Evolutionary conservation across 1,140 invertebrate genomes (phyloP), one percentile per base, ranked within the genome.

Genomic region (Leguminivora glycinivorella): DNA sequence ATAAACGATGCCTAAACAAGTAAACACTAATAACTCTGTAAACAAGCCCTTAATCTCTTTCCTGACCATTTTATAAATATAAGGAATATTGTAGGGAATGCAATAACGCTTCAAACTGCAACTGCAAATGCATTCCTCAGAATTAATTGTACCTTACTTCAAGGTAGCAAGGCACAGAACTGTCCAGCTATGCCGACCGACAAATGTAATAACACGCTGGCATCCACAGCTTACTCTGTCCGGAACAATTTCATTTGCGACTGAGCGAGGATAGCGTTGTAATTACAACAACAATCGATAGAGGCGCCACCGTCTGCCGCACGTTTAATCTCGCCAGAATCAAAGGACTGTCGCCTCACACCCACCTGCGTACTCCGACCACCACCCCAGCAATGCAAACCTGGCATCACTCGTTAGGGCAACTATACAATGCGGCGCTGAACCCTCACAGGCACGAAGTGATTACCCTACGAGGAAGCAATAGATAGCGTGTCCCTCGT

Each of bases 281-380:
- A 91, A 91, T 91, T 91, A 91, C 85, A 88, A 90, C 89, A 91
- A 91, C 89, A 91, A 91, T 91, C 87, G 89, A 91, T 91, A 88
- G 87, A 88, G 85, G 88, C 87, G 89, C 89, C 88, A 90, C 89
- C 89, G 89, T 91, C 87, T 91, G 89, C 89, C 85, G 87, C 89
- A 91, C 87, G 89, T 91, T 91, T 91, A 91, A 91, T 91, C 87
- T 91, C 87, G 86, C 86, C 83, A 85, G 87, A 91, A 91, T 91
- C 89, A 91, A 91, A 91, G 89, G 89, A 89, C 89, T 83, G 87
- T 83, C 85, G 84, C 87, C 86, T 88, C 89, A 87, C 85, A 84
- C 85, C 86, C 84, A 81, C 81, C 80, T 75, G 66, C 74, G 72
- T 77, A 84, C 81, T 77, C 77, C 74, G 79, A 79, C 77, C 81